Conservation (phyloP, 2,113 vertebrate species). For the Pomatostomus ruficeps region DNA sequence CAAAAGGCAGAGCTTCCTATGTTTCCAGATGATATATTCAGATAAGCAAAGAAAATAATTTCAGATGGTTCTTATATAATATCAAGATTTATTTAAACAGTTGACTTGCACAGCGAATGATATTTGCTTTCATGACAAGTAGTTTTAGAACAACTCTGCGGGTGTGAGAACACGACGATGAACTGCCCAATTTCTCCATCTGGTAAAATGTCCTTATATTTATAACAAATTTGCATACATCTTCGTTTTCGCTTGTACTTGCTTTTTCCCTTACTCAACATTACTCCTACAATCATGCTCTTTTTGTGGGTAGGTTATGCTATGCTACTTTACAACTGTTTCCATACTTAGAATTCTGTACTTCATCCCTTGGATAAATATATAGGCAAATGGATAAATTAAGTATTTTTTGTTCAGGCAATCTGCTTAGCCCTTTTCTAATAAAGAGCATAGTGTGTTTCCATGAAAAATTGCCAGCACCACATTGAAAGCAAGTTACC, state of each 20-base stretch:
- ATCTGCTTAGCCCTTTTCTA: background rate
- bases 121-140: slow-evolving; percentile 52
- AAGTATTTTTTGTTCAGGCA: background rate
- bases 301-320: background rate
- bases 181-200: slow-evolving; percentile 67
- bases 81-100: slow-evolving; percentile 27
- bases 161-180: slow-evolving; percentile 64
- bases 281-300: background rate
- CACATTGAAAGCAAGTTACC: background rate
- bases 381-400: background rate
- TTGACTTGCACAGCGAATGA: slow-evolving; percentile 32
- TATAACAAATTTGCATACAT: slow-evolving; percentile 31
- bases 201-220: slow-evolving; percentile 57
- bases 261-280: background rate
- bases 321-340: background rate
- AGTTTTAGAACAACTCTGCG: slow-evolving; percentile 64
- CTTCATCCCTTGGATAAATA: background rate
- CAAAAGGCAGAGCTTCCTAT: background rate
- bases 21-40: background rate
- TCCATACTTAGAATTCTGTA: background rate
- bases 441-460: background rate
- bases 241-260: background rate
- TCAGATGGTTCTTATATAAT: slow-evolving; percentile 41
- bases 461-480: background rate
- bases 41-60: slow-evolving; percentile 2